Evolutionary conservation across 2,113 vertebrate genomes (phyloP).

Genomic region (Gnathonemus echidnorhynchus): DNA sequence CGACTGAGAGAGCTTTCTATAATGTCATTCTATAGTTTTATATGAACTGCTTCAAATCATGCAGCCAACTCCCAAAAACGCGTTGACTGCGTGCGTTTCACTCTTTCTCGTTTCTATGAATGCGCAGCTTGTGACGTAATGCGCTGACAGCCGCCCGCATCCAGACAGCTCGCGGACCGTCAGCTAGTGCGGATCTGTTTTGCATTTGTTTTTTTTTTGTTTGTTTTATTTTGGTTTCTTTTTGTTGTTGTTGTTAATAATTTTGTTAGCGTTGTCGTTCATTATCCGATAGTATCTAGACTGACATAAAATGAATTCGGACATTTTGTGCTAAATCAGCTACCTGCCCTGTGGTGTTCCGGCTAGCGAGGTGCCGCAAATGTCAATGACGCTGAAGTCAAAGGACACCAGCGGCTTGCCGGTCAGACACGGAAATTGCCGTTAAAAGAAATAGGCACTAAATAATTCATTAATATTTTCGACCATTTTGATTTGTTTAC

Average conservation of each 20-base stretch:
- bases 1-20: neutral
- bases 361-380: neutral
- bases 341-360: neutral
- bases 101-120: neutral
- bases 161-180: neutral
- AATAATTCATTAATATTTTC: neutral
- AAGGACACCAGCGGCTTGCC: neutral
- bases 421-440: neutral
- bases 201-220: neutral
- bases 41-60: neutral
- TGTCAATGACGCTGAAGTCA: neutral
- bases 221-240: neutral
- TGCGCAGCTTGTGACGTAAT: conserved; percentile 3
- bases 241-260: neutral
- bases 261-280: neutral
- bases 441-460: neutral
- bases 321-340: neutral
- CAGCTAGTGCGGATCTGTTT: neutral
- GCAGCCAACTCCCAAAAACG: neutral
- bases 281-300: neutral
- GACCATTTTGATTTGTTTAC: neutral
- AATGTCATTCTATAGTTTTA: neutral
- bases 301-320: neutral
- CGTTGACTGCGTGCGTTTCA: neutral
- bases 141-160: neutral